Conservation (phyloP, 2,888 invertebrate genomes). For the Erynnis tages region DNA sequence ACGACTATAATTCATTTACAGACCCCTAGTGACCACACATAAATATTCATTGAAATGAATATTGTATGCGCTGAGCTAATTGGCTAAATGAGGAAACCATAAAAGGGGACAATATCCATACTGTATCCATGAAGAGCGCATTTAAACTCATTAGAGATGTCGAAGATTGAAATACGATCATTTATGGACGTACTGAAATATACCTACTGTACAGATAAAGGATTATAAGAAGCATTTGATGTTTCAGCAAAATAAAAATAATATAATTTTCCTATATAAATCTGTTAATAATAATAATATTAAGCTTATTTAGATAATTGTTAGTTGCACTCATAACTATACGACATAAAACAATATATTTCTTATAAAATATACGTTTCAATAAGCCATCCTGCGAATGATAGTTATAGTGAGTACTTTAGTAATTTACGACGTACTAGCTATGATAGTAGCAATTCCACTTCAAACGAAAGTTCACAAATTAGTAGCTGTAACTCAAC, state of each 20-base stretch:
- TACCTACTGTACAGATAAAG: no score
- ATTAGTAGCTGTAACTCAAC: conserved; percentile 4
- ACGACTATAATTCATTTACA: conserved; percentile 20
- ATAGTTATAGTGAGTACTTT: no score
- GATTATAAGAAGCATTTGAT: no score
- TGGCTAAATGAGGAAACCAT: conserved; percentile 42
- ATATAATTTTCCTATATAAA: no score
- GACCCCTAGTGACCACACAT: conserved; percentile 28
- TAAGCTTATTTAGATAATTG: no score
- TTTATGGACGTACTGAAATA: background rate
- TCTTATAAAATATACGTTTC: no score
- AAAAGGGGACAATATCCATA: conserved; percentile 41
- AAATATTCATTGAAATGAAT: conserved; percentile 37
- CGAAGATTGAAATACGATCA: conserved; percentile 24
- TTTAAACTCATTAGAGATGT: conserved; percentile 18
- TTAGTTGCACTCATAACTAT: no score
- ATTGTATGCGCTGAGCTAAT: conserved; percentile 39
- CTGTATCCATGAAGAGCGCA: conserved; percentile 26
- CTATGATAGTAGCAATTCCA: conserved; percentile 1
- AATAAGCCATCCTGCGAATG: no score
- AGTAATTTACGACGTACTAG: no score
- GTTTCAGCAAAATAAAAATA: no score
- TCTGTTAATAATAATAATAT: no score
- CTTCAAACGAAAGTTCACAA: conserved; percentile 12
- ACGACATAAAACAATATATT: no score